Base-by-base conservation (phyloP, 2,113 vertebrate species). In the Crotalus horridus region DNA sequence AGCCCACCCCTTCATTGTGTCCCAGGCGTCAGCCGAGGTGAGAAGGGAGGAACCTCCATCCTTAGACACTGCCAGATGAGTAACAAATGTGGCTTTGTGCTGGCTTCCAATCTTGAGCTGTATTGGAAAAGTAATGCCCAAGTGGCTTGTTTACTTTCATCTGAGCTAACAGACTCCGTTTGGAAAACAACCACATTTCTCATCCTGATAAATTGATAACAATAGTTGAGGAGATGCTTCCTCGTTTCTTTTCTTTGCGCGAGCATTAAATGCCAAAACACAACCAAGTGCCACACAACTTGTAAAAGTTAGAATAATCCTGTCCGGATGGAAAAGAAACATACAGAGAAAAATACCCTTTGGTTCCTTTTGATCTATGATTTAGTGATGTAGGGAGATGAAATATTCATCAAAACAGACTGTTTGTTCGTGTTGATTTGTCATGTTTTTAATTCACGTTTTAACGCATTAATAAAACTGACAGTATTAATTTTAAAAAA, bases 351-450 rank as follows among this genome's bases (percentile, higher is more conserved):
- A 90, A 88, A 93, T 91, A 85, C 13, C 85, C 87, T 64, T 88
- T 85, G 89, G 17, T 94, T 97, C 94, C 95, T 95, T 97, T 96
- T 96, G 96, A 97, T 97, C 96, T 97, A 95, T 96, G 96, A 97
- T 97, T 97, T 97, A 97, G 97, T 96, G 96, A 97, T 96, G 95
- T 95, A 59, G 90, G 88, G 86, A 87, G 74, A 96, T 97, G 96
- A 97, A 97, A 97, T 97, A 97, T 97, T 98, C 97, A 97, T 98
- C 97, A 97, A 97, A 97, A 97, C 96, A 97, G 97, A 97, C 96
- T 95, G 96, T 96, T 95, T 87, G 96, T 97, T 96, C 96, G 95
- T 95, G 86, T 94, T 97, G 96, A 96, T 97, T 97, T 97, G 97
- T 98, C 97, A 97, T 96, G 96, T 97, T 98, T 98, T 96, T 94